These are phyloP conservation scores for Clamator glandarius DNA, from an alignment of 2,797 vertebrate genomes.

Conservation along the genomic window DNA sequence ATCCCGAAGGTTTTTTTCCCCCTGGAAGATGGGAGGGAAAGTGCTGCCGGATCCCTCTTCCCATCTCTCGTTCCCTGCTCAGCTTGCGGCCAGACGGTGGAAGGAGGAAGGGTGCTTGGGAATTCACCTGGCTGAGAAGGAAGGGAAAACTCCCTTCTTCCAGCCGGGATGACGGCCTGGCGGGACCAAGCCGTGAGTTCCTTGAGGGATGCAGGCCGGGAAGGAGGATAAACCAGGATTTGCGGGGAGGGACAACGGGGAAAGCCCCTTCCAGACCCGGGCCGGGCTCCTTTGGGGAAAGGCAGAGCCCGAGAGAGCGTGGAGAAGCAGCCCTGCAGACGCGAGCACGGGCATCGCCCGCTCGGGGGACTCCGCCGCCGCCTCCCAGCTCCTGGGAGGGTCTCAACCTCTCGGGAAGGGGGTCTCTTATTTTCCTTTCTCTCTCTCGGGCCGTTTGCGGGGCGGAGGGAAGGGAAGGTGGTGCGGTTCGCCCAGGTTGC, in stretches of 20 bases:
- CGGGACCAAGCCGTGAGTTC: not conserved
- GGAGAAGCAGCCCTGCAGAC: not conserved
- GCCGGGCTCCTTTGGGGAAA: not conserved
- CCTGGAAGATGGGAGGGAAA: no score
- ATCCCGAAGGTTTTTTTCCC: not conserved
- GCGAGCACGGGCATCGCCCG: not conserved
- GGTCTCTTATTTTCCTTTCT: not conserved
- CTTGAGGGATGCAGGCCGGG: no score
- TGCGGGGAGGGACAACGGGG: not conserved
- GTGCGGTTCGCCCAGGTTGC: slow-evolving; percentile 17
- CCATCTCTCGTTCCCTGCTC: not conserved
- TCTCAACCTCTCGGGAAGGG: not conserved
- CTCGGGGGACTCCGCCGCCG: not conserved
- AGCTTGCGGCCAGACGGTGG: not conserved
- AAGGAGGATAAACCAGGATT: not conserved
- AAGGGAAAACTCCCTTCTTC: not conserved
- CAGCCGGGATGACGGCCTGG: not conserved
- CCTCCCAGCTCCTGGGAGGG: not conserved
- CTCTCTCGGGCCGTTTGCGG: not conserved
- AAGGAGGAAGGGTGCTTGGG: not conserved
- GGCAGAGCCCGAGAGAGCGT: not conserved
- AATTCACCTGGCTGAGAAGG: not conserved
- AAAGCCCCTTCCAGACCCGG: not conserved
- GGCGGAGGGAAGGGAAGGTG: not conserved
- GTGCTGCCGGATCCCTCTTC: not conserved